Percentiles rank a stretch among this genome's conserved stretches.
Conservation (phyloP, 2,113 vertebrate genomes). For the Talpa occidentalis region DNA sequence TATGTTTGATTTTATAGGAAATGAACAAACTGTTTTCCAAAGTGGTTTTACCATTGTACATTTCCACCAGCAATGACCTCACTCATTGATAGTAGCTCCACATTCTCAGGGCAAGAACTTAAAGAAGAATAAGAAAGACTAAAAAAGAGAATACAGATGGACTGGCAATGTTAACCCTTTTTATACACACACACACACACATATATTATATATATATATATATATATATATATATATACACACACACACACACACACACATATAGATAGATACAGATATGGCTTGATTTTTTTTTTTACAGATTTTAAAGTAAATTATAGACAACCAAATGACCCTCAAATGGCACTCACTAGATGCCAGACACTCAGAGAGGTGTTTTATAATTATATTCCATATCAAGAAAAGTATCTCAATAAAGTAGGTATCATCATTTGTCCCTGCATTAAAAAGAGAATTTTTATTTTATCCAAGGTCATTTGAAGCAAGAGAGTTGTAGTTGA, state of each 20-base stretch:
- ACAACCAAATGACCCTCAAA: background rate
- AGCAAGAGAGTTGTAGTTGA: background rate
- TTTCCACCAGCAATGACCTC: background rate
- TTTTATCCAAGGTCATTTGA: background rate
- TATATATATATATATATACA: no score
- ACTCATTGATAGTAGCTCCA: background rate
- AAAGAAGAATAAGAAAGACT: background rate
- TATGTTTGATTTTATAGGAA: background rate
- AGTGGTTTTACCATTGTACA: background rate
- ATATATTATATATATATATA: no score
- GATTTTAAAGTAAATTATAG: background rate
- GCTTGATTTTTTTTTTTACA: no score
- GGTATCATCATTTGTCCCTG: background rate
- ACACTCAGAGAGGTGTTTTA: background rate
- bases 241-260: no score
- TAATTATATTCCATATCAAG: conserved; percentile 31
- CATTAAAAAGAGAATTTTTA: background rate
- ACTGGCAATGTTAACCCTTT: background rate
- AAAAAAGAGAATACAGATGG: background rate
- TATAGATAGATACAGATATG: no score
- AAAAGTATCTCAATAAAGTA: background rate
- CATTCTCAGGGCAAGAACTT: background rate
- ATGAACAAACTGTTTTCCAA: background rate
- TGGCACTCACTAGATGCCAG: background rate
- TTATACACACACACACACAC: no score